Evolutionary conservation across 2,113 vertebrate genomes (phyloP).

Genomic region (Saccopteryx bilineata): DNA sequence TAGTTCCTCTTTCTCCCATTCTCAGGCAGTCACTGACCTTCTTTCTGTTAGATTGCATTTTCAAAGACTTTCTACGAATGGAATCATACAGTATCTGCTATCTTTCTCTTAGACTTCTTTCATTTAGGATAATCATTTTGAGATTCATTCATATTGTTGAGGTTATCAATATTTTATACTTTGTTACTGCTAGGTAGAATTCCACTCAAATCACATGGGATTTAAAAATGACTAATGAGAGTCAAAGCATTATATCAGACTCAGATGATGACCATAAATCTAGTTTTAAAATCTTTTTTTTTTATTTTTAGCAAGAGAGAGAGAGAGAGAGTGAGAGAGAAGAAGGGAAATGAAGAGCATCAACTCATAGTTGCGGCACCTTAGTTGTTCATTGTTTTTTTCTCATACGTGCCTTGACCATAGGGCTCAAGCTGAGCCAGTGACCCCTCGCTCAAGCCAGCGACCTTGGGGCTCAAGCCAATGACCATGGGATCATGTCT

Average conservation of each 20-base stretch:
- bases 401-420: too few species aligned
- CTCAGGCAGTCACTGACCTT: too few species aligned
- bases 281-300: neutral
- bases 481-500: too few species aligned
- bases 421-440: too few species aligned
- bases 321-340: too few species aligned
- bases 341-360: too few species aligned
- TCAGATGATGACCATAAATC: neutral
- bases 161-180: neutral
- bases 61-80: neutral
- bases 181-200: neutral
- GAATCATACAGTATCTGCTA: neutral
- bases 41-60: too few species aligned
- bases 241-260: neutral
- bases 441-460: too few species aligned
- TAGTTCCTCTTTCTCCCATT: neutral
- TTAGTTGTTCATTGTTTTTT: too few species aligned
- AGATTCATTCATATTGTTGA: neutral
- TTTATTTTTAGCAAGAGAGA: too few species aligned
- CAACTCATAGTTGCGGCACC: too few species aligned
- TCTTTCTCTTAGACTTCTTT: neutral
- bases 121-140: neutral
- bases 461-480: too few species aligned
- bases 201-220: neutral
- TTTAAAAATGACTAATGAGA: neutral